Evolutionary conservation across 2,888 invertebrate species (phyloP), one percentile per base, ranked within the genome.

Genomic region (Blera fallax): DNA sequence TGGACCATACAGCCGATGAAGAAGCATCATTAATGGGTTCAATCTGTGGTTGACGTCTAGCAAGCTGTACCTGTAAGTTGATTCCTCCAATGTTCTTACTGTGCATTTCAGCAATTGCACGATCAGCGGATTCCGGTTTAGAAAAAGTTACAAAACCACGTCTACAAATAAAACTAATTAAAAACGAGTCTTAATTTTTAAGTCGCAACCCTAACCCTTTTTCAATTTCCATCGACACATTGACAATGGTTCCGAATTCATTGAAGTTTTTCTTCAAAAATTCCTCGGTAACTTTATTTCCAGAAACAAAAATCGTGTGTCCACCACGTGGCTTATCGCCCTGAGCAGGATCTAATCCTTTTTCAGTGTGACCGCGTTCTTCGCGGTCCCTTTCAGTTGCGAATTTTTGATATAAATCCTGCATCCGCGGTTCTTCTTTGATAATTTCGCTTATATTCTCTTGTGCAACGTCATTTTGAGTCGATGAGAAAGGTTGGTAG

Each of bases 61-160:
- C 97, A 87, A 97, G 93, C 0, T 96, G 96, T 2, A 97, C 97
- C 90, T 96, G 95, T 89, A 98, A 91, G 85, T 95, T 95, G 81
- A 96, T 95, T 11, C 95, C 95, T 32, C 94, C 94, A 1, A 96
- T 94, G 93, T 95, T 95, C 88, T 94, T 95, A 11, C 95, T 95
- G 92, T 96, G 95, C 94, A 96, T 95, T 87, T 97, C 96, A 34
- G 95, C 94, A 87, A 98, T 97, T 0, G 98, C 98, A 87, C 95
- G 94, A 74, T 97, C 96, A 2, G 98, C 97, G 56, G 96, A 94
- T 88, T 98, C 98, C 11, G 96, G 94, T 88, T 96, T 97, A 87
- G 98, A 97, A 92, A 98, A 98, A 2, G 98, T 97, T 14, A 98
- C 94, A 93, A 97, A 98, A 7, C 97, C 98, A 88, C 96, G 95